Percentiles rank a stretch among this genome's conserved stretches.
Conservation (phyloP, 1,140 invertebrate species). For the Sitobion miscanthi region DNA sequence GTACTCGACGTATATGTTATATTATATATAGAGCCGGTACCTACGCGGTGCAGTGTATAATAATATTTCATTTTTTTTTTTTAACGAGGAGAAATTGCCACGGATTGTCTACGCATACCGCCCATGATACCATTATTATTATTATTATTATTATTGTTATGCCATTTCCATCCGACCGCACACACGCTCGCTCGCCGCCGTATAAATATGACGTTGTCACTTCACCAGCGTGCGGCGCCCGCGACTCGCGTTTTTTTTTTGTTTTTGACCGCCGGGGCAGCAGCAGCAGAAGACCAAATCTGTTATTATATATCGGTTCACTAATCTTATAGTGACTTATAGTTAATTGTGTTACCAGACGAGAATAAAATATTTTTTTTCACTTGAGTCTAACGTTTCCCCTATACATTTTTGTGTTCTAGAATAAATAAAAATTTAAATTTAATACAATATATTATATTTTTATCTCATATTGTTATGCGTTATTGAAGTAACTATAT, state of each 20-base stretch:
- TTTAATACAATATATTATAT: background rate
- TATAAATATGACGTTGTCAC: background rate
- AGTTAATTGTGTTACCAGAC: background rate
- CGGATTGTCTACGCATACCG: conserved; percentile 7
- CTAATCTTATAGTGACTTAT: background rate
- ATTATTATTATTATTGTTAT: conserved; percentile 31
- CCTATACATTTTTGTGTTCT: background rate
- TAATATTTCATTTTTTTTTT: conserved; percentile 36
- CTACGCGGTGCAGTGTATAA: background rate
- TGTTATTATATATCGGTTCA: background rate
- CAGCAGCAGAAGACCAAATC: background rate
- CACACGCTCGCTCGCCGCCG: background rate
- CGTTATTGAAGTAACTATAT: too few relatives aligned
- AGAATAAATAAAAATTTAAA: too few relatives aligned
- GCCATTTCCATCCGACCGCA: conserved; percentile 20
- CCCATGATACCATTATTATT: conserved; percentile 28
- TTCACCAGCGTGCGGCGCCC: background rate
- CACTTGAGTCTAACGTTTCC: background rate
- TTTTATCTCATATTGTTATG: too few relatives aligned
- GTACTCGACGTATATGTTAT: too few relatives aligned
- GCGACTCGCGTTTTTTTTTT: too few relatives aligned
- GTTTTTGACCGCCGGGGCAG: background rate
- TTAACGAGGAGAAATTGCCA: conserved; percentile 53
- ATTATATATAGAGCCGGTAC: background rate
- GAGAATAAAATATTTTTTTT: background rate